These are phyloP conservation scores for Harpegnathos saltator DNA, from an alignment of 1,140 invertebrate species.

Conservation along the genomic window DNA sequence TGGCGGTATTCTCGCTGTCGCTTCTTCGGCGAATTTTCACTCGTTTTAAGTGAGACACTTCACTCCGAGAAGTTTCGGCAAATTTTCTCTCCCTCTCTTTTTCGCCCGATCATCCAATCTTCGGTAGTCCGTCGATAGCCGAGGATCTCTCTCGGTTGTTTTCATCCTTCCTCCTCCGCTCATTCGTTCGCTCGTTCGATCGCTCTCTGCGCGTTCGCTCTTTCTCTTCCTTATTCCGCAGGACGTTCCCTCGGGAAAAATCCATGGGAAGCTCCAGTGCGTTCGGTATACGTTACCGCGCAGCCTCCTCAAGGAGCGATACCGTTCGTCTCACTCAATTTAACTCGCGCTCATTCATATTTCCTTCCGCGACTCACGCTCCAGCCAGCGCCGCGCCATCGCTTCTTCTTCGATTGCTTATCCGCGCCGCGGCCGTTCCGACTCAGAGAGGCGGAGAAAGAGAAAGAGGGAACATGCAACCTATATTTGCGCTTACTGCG, in stretches of 20 bases:
- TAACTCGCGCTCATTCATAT: conserved; percentile 44
- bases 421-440: neutral
- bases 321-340: conserved; percentile 53
- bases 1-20: no score
- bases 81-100: no score
- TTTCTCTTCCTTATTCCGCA: conserved; percentile 2
- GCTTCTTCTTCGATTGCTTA: conserved; percentile 20
- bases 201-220: neutral
- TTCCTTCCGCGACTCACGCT: conserved; percentile 19
- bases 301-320: conserved; percentile 25
- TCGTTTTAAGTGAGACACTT: no score
- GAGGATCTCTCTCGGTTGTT: neutral
- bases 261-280: conserved; percentile 30
- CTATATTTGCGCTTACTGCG: neutral
- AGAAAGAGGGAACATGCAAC: neutral
- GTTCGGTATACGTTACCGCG: conserved; percentile 57
- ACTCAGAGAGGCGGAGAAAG: no score
- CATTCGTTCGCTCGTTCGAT: neutral
- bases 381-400: neutral
- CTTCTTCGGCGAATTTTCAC: no score
- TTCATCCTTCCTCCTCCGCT: neutral
- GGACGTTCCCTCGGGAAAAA: conserved; percentile 30
- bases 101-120: conserved; percentile 14
- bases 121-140: no score
- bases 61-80: no score